Evolutionary conservation across 2,113 vertebrate genomes (phyloP), one percentile per base, ranked within the genome.

Genomic region (Pungitius pungitius): DNA sequence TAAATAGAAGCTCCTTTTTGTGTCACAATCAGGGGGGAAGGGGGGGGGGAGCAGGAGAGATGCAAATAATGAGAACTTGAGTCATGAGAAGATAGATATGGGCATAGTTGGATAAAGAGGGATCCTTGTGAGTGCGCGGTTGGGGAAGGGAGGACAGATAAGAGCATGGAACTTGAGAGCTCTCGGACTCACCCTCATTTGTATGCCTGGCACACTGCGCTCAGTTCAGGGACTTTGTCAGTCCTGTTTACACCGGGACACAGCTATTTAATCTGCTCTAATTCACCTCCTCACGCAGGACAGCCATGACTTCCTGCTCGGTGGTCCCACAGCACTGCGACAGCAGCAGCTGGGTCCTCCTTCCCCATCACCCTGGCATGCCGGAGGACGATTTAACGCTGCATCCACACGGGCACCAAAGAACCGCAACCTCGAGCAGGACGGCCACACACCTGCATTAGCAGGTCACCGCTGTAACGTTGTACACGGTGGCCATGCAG

Each of bases 201-300:
- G 85, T 90, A 90, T 92, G 82, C 92, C 78, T 47, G 68, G 83
- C 88, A 87, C 81, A 87, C 61, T 59, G 70, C 33, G 35, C 57
- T 71, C 74, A 69, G 74, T 59, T 69, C 80, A 75, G 66, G 68
- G 79, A 85, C 72, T 70, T 84, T 80, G 84, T 82, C 72, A 30
- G 51, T 75, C 79, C 85, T 78, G 81, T 89, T 89, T 83, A 87
- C 69, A 71, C 57, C 71, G 52, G 57, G 63, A 75, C 60, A 76
- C 85, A 47, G 62, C 83, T 65, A 82, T 85, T 87, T 76, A 80
- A 85, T 86, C 79, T 77, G 82, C 84, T 72, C 79, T 65, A 81
- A 79, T 81, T 89, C 65, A 61, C 69, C 39, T 26, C 56, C 57
- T 84, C 20, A n/a, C 73, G 61, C 59, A 63, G 79, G 43, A 68